A percentile compares a stretch with the other conserved stretches of the same genome.
Conservation (phyloP, 2,888 invertebrate species). For the Drosophila anomelani region DNA sequence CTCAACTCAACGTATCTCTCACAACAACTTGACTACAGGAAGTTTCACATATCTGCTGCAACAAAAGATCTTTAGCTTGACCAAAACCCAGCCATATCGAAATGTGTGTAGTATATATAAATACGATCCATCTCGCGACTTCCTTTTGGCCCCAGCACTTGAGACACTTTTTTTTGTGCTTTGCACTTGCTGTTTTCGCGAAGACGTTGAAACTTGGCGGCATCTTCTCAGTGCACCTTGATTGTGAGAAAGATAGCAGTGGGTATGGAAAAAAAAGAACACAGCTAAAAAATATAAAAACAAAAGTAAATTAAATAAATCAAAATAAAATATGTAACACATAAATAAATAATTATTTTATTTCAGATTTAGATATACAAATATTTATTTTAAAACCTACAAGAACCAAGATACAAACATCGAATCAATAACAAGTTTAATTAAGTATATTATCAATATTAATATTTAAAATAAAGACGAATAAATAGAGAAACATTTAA, state of each 20-base stretch:
- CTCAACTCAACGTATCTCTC: constrained; percentile 26
- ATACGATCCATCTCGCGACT: constrained; percentile 62
- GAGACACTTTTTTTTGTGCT: constrained; percentile 68
- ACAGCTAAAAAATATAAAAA: not conserved
- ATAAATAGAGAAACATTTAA: no score
- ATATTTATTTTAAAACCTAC: no score
- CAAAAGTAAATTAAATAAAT: not conserved
- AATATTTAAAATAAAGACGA: no score
- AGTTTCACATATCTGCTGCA: constrained; percentile 75
- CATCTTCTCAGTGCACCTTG: constrained; percentile 68
- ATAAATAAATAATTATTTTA: not conserved
- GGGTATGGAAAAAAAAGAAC: constrained; percentile 28
- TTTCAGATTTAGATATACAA: not conserved
- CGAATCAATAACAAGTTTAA: not conserved
- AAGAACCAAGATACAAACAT: not conserved
- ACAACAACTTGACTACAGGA: constrained; percentile 74
- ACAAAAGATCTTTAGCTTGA: constrained; percentile 68
- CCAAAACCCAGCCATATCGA: constrained; percentile 34
- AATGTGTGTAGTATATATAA: constrained; percentile 22
- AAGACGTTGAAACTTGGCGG: constrained; percentile 42
- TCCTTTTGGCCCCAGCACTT: constrained; percentile 70
- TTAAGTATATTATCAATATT: no score
- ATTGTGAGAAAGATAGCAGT: constrained; percentile 79
- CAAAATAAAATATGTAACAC: not conserved
- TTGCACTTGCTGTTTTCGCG: constrained; percentile 37